phyloP scores from a whole-genome alignment of 2,797 vertebrate species.

The Coregonus ussuriensis region DNA sequence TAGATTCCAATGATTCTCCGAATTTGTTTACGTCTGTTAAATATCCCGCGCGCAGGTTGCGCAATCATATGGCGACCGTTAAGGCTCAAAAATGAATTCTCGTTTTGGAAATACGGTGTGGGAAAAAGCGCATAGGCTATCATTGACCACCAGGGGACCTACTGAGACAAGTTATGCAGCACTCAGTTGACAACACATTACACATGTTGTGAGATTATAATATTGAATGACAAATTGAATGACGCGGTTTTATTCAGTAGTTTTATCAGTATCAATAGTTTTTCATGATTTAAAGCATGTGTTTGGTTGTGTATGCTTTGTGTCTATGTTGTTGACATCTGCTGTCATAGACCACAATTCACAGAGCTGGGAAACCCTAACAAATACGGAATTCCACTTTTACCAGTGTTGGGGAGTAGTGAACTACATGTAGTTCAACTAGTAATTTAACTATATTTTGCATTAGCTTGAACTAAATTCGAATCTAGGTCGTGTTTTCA shows the following conservation, averaged over 20 bases:
- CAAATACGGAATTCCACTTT: background rate
- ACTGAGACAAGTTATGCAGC: constrained; percentile 1
- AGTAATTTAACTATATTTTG: too few relatives aligned
- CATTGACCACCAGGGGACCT: constrained; percentile 15
- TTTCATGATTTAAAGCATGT: background rate
- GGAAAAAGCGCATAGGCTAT: background rate
- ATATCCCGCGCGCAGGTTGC: constrained; percentile 29
- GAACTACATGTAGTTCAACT: too few relatives aligned
- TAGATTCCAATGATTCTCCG: background rate
- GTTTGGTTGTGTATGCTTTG: background rate
- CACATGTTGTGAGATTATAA: background rate
- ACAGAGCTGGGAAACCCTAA: background rate
- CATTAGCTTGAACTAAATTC: too few relatives aligned
- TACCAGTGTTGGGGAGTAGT: too few relatives aligned
- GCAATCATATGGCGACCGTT: constrained; percentile 6
- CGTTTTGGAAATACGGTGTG: background rate
- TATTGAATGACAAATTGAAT: background rate
- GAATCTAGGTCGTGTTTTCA: too few relatives aligned
- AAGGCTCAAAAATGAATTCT: constrained; percentile 1
- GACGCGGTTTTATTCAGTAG: background rate
- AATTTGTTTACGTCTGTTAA: background rate
- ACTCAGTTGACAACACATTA: constrained; percentile 1
- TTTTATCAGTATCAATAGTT: background rate
- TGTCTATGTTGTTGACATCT: background rate
- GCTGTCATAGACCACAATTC: background rate